Base-by-base conservation (phyloP, 2,888 invertebrate species). In the Nemapogon koenigi region DNA sequence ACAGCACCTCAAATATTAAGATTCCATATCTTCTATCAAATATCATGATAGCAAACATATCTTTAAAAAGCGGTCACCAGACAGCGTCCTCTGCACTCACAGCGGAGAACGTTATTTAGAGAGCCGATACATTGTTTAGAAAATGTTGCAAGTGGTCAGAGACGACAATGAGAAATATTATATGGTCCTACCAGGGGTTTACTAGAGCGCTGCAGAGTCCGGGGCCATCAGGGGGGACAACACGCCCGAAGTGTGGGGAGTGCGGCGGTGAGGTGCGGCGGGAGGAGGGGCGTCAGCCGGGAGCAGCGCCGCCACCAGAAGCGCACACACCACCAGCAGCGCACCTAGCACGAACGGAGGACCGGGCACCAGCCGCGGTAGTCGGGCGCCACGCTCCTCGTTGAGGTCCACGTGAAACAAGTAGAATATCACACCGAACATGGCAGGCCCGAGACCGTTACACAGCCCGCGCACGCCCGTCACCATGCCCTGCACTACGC, bases 321-420 rank as follows among this genome's bases (percentile, higher is more conserved):
- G 85, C 43, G 98, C 98, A 67, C 95, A 89, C 54, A 98, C 89
- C 49, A 98, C 98, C 71, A 99, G 85, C 62, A 98, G 82, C 38
- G 98, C 96, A 43, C 99, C 99, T 71, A 98, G 91, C 45, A 98
- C 94, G 72, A 99, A 99, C 10, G 99, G 98, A 41, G 99, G 99
- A 1, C 99, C 99, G 25, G 97, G 97, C 58, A 97, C 88, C 61
- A 94, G 73, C 80, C 91, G 79, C 45, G 85, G 57, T 4, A 63
- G 63, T 2, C 55, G 44, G 13, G 49, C 46, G 3, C 61, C 64
- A 49, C 82, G 82, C 41, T 89, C 88, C 51, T 90, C 91, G 62
- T 94, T 95, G 57, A 99, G 81, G 79, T 99, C 95, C 48, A 99
- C 98, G 68, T 98, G 94, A 78, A 98, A 99, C 57, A 98, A 81